Evolutionary conservation across 2,113 vertebrate species (phyloP).

Genomic region (Thunnus thynnus): DNA sequence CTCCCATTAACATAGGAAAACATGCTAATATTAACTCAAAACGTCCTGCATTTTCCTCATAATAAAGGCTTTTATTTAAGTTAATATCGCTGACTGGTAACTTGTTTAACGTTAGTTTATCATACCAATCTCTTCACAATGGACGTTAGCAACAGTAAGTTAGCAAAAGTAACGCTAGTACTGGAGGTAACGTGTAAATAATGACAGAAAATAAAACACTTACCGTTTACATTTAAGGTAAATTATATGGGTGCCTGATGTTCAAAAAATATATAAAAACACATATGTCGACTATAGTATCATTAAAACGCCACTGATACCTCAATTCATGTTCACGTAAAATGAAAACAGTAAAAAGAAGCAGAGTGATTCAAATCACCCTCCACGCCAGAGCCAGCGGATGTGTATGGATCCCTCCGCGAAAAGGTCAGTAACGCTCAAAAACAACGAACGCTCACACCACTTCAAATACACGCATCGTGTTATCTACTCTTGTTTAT

Average conservation of each 20-base stretch:
- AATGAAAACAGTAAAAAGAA: neutral
- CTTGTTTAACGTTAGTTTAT: neutral
- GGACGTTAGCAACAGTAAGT: conserved; percentile 20
- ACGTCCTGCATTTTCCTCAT: neutral
- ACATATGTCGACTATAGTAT: neutral
- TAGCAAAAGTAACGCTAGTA: neutral
- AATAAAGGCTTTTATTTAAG: neutral
- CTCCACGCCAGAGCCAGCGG: conserved; percentile 40
- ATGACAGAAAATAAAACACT: conserved; percentile 15
- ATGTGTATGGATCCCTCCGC: conserved; percentile 58
- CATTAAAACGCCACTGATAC: neutral
- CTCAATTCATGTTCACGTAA: neutral
- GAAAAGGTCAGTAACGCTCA: neutral
- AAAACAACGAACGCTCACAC: neutral
- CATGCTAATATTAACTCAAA: neutral
- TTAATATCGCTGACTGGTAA: neutral
- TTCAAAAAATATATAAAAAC: conserved; percentile 11
- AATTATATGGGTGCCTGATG: neutral
- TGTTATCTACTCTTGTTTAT: accelerated
- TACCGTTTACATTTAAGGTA: conserved; percentile 47
- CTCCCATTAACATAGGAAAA: too few species aligned
- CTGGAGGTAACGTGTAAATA: too few species aligned
- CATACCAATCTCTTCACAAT: neutral
- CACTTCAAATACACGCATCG: accelerated
- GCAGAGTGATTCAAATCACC: conserved; percentile 65